Conservation (phyloP, 2,888 invertebrate species). For the Dioctria rufipes region DNA sequence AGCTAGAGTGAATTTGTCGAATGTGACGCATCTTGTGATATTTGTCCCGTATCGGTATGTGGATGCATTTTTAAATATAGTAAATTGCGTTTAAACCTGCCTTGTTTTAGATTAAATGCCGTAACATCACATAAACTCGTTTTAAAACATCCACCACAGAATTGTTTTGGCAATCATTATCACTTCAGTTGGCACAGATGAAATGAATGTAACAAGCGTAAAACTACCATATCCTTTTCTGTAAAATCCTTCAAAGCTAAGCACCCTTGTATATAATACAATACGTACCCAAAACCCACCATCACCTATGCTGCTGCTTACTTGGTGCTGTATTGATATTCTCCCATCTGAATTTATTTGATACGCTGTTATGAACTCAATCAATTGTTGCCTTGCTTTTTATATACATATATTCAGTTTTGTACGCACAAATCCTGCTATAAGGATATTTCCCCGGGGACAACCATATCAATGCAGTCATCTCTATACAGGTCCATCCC, state of each 20-base stretch:
- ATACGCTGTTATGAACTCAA: slow-evolving; percentile 58
- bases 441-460: slow-evolving; percentile 47
- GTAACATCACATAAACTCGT: slow-evolving; percentile 4
- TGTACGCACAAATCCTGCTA: neutral
- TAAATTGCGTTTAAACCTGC: too few relatives aligned
- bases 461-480: slow-evolving; percentile 38
- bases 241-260: slow-evolving; percentile 4
- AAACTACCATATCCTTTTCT: slow-evolving; percentile 34
- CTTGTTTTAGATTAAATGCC: too few relatives aligned
- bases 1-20: too few relatives aligned
- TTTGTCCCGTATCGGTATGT: too few relatives aligned
- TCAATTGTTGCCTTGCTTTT: slow-evolving; percentile 56
- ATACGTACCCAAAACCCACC: neutral
- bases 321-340: slow-evolving; percentile 42
- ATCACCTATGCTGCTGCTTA: neutral
- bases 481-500: slow-evolving; percentile 32
- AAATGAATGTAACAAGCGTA: slow-evolving; percentile 38
- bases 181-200: slow-evolving; percentile 18
- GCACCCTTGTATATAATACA: slow-evolving; percentile 22
- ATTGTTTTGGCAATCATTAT: slow-evolving; percentile 9
- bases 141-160: too few relatives aligned
- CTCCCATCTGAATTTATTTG: slow-evolving; percentile 56
- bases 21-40: too few relatives aligned
- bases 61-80: too few relatives aligned
- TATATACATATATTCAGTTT: slow-evolving; percentile 42